Percentiles rank a stretch among this genome's conserved stretches.
These are phyloP conservation scores for Grammomys surdaster DNA, from an alignment of 2,113 vertebrate species.

Conservation along the genomic window DNA sequence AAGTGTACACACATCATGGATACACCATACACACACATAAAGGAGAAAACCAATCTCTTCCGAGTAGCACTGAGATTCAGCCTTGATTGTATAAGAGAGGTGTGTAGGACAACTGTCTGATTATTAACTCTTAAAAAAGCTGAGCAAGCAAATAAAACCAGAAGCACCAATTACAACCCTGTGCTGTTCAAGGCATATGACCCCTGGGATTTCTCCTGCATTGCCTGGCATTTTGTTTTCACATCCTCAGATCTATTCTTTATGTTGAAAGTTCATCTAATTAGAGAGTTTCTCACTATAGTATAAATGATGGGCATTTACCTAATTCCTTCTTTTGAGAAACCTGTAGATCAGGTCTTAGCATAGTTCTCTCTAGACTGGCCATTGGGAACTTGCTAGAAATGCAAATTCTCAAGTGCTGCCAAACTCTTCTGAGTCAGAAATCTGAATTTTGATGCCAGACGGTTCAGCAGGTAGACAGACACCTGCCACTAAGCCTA, in stretches of 20 bases:
- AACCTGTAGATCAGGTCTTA: not conserved
- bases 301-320: not conserved
- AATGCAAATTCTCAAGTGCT: not conserved
- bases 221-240: not conserved
- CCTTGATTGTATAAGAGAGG: not conserved
- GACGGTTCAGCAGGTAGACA: not conserved
- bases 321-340: slow-evolving; percentile 25
- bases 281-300: not conserved
- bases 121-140: slow-evolving; percentile 3
- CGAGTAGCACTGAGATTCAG: not conserved
- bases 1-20: not conserved
- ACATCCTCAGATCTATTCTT: not conserved
- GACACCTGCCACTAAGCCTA: not conserved
- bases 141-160: not conserved
- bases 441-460: not conserved
- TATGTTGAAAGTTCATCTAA: not conserved
- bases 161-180: not conserved
- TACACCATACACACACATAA: not conserved
- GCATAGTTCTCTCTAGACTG: not conserved
- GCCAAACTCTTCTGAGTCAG: not conserved
- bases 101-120: not conserved
- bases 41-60: not conserved
- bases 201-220: not conserved
- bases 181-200: not conserved
- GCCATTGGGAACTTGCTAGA: not conserved